Conservation (phyloP, 2,113 vertebrate genomes). For the Ammospiza caudacuta region DNA sequence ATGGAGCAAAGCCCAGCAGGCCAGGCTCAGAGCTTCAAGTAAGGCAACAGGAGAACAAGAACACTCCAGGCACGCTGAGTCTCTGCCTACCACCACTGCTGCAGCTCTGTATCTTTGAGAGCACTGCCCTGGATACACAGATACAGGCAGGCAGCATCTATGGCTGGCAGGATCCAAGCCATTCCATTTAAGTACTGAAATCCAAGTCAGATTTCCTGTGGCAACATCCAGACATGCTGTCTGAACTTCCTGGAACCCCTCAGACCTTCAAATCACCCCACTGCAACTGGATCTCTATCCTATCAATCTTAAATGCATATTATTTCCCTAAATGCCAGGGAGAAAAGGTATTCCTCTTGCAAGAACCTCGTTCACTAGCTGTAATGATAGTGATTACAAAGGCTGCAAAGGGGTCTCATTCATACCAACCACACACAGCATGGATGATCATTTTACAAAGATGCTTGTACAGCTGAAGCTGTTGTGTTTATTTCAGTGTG, state of each 20-base stretch:
- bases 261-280: background rate
- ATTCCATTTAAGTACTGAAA: background rate
- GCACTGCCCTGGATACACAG: background rate
- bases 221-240: background rate
- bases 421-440: background rate
- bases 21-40: background rate
- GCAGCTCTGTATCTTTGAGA: background rate
- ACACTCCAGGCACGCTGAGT: background rate
- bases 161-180: background rate
- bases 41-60: background rate
- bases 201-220: background rate
- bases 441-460: background rate
- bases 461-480: background rate
- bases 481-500: background rate
- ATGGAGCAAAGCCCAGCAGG: background rate
- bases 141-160: background rate
- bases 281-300: background rate
- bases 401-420: background rate
- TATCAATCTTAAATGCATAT: background rate
- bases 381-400: background rate
- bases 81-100: background rate
- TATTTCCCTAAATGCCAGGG: background rate
- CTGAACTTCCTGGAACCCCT: background rate
- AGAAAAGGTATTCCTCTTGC: background rate
- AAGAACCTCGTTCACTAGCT: background rate